Base-by-base conservation (phyloP, 2,888 invertebrate genomes). In the Crepidodera aurea region DNA sequence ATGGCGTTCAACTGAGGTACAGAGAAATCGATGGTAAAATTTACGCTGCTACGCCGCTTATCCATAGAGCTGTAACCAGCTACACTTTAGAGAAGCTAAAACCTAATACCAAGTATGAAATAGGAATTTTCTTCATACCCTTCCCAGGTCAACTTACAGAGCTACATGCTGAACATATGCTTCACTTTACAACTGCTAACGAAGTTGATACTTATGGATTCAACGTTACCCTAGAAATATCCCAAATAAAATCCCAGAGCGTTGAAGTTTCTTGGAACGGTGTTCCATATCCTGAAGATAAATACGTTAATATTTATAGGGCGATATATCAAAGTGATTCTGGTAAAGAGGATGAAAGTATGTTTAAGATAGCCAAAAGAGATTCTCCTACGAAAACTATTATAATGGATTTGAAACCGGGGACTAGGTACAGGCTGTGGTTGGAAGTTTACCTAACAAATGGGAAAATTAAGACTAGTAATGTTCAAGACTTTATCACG, bases 371-470 rank as follows among this genome's bases (percentile, higher is more conserved):
- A 32, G 90, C 91, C 7, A 91, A 91, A 73, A 82, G 89, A 59
- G 90, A 90, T 76, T 87, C 88, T 7, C 86, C 87, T 1, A 85
- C 89, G 0, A 87, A 86, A 71, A 88, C 89, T 0, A 79, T 87
- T 15, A 87, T 91, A 27, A 84, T 83, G 74, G 89, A 89, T 65
- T 82, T 91, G 34, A 89, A 90, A 75, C 90, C 94, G 0, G 90
- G 92, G 51, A 90, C 92, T 12, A 88, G 93, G 74, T 95, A 94
- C 78, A 88, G 93, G 42, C 83, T 95, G 16, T 95, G 95, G 94
- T 81, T 96, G 66, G 95, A 95, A 75, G 87, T 94, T 67, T 95
- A 94, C 80, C 82, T 96, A 34, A 93, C 93, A 0, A 95, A 95
- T 78, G 95, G 96, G 13, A 91, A 91, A 77, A 91, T 93, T 63